phyloP scores from a whole-genome alignment of 2,797 vertebrate genomes.

The Tokudaia tokunoshimensis region DNA sequence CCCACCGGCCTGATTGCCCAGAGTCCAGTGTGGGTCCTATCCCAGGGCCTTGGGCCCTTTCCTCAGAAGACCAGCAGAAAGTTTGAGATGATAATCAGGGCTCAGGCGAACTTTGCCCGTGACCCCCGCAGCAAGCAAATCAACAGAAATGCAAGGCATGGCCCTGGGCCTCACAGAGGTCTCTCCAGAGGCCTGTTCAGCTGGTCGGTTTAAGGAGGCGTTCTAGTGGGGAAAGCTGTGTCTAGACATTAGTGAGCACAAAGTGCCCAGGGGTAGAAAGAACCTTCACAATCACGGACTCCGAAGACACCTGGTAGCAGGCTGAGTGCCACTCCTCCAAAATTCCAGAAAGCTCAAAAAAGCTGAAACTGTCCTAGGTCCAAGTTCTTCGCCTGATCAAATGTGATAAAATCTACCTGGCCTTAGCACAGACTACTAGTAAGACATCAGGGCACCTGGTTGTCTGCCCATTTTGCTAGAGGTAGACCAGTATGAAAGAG shows the following conservation, averaged over 20 bases:
- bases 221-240: background rate
- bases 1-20: slow-evolving; percentile 20
- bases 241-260: background rate
- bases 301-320: background rate
- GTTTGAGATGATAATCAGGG: background rate
- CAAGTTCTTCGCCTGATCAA: background rate
- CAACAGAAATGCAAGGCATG: background rate
- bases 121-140: background rate
- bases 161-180: background rate
- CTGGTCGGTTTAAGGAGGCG: too few relatives aligned
- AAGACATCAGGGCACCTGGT: background rate
- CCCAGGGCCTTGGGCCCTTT: background rate
- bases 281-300: background rate
- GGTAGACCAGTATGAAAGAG: background rate
- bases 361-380: background rate
- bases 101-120: background rate
- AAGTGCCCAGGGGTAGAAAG: background rate
- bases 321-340: background rate
- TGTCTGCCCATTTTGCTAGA: background rate
- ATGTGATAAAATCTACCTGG: background rate
- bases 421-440: background rate
- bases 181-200: background rate
- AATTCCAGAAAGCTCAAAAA: background rate
- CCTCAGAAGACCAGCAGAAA: background rate
- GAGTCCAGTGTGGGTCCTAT: background rate